Conservation (phyloP, 1,140 invertebrate genomes). For the Trichonephila inaurata region DNA sequence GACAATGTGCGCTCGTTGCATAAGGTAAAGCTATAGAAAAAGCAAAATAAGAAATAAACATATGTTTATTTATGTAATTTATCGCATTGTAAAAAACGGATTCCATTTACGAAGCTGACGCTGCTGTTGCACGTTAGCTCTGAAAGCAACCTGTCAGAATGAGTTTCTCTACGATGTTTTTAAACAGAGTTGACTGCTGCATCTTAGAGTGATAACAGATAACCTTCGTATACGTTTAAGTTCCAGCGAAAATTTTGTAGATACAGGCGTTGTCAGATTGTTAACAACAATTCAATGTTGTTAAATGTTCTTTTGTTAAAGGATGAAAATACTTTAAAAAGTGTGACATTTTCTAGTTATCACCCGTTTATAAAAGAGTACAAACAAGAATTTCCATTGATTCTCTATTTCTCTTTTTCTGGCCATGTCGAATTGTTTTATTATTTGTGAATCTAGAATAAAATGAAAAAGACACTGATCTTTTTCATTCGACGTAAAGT, state of each 20-base stretch:
- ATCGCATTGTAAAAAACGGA: slow-evolving; percentile 61
- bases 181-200: slow-evolving; percentile 62
- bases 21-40: slow-evolving; percentile 9
- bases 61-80: slow-evolving; percentile 69
- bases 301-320: slow-evolving; percentile 45
- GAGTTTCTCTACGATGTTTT: slow-evolving; percentile 68
- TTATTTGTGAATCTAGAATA: slow-evolving; percentile 31
- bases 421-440: neutral
- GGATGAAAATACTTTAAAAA: slow-evolving; percentile 28
- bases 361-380: slow-evolving; percentile 58
- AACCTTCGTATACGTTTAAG: slow-evolving; percentile 56
- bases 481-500: neutral
- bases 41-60: slow-evolving; percentile 49
- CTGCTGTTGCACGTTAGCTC: slow-evolving; percentile 41
- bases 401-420: neutral
- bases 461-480: neutral
- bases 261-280: slow-evolving; percentile 21
- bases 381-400: slow-evolving; percentile 41
- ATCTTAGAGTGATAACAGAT: slow-evolving; percentile 65
- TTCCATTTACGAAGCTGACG: slow-evolving; percentile 53
- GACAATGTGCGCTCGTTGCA: slow-evolving; percentile 24
- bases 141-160: slow-evolving; percentile 32
- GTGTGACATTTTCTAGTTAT: slow-evolving; percentile 23
- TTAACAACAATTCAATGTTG: neutral
- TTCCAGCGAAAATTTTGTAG: slow-evolving; percentile 33